Percentiles rank a stretch among this genome's conserved stretches.
phyloP scores from a whole-genome alignment of 2,888 invertebrate species.

The Petrolisthes manimaculis region DNA sequence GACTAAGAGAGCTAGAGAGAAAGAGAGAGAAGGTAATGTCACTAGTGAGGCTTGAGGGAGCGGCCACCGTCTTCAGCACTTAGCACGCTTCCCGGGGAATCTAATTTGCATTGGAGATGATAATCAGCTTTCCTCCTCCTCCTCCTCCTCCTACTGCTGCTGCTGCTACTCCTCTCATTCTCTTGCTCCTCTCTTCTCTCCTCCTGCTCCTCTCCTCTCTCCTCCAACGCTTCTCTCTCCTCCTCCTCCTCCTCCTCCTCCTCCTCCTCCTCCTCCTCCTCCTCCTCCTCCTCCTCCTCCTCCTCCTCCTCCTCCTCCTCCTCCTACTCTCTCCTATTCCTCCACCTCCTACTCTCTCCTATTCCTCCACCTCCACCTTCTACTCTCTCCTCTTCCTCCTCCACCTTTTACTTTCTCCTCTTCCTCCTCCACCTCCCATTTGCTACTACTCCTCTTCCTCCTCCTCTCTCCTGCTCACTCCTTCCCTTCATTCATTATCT shows the following conservation, averaged over 20 bases:
- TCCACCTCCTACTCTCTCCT: neutral
- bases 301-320: neutral
- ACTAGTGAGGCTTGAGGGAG: constrained; percentile 52
- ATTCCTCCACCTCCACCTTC: neutral
- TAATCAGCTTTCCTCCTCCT: constrained; percentile 53
- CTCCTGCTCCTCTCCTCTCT: neutral
- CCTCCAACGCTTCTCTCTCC: neutral
- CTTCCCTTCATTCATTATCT: too few relatives aligned
- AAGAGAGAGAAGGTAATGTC: constrained; percentile 32
- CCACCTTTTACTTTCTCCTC: neutral
- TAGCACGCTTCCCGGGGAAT: constrained; percentile 55
- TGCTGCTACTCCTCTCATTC: constrained; percentile 8
- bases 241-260: neutral
- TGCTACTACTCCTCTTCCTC: neutral
- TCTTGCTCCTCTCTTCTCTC: neutral
- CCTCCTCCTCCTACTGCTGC: neutral
- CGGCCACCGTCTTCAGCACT: constrained; percentile 46
- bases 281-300: neutral
- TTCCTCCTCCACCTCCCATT: neutral
- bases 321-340: neutral
- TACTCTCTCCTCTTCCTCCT: neutral
- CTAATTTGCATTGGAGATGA: constrained; percentile 61
- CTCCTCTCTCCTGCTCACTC: too few relatives aligned
- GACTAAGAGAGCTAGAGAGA: constrained; percentile 6
- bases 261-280: neutral